These are phyloP conservation scores for Philotrypesis tridentata DNA, from an alignment of 1,140 invertebrate species.

Conservation along the genomic window DNA sequence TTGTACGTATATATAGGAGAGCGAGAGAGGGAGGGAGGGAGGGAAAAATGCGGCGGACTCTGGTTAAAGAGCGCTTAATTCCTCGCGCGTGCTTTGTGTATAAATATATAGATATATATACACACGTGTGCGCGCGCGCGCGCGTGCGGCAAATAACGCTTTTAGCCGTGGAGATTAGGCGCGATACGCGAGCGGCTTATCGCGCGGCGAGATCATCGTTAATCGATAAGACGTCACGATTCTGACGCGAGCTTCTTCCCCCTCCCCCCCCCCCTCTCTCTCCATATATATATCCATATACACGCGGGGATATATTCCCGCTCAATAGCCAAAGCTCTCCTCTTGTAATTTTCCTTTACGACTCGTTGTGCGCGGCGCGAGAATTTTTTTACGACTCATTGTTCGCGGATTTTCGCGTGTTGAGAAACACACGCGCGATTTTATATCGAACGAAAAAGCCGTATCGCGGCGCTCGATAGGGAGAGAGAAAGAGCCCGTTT, in stretches of 20 bases:
- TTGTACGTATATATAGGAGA: neutral
- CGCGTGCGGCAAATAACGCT: constrained; percentile 22
- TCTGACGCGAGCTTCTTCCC: neutral
- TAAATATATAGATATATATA: neutral
- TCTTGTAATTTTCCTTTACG: constrained; percentile 41
- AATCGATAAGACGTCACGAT: constrained; percentile 38
- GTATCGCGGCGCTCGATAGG: neutral
- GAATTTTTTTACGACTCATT: neutral
- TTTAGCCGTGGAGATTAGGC: constrained; percentile 29
- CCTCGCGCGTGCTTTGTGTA: neutral
- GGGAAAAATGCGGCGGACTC: neutral
- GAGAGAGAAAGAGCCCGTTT: neutral
- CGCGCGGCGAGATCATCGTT: constrained; percentile 13
- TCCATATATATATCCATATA: neutral
- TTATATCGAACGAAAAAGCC: neutral
- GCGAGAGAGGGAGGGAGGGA: no score
- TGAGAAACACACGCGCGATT: neutral
- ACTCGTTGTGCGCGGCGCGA: neutral
- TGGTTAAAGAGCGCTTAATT: constrained; percentile 22
- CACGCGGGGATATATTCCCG: neutral
- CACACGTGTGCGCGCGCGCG: no score
- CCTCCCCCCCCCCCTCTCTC: no score
- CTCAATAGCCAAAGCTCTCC: neutral
- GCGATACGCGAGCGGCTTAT: constrained; percentile 26
- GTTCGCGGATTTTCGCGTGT: neutral